These are phyloP conservation scores for Drosophila quinaria DNA, from an alignment of 2,888 invertebrate genomes.

Conservation along the genomic window DNA sequence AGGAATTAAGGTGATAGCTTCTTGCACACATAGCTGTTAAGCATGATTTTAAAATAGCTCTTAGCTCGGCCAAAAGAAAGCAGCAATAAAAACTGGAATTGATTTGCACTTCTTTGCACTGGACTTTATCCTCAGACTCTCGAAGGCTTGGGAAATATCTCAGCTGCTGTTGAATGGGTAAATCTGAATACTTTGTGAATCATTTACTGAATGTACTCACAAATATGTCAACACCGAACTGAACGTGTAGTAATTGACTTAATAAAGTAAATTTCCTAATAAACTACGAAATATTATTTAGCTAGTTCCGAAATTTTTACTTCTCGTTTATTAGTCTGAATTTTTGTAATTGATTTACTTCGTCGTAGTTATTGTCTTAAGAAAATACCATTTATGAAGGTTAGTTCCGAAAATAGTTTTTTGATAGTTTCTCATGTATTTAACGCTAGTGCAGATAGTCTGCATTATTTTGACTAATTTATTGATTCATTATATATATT, in stretches of 20 bases:
- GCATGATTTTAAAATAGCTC: conserved; percentile 26
- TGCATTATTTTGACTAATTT: too few species aligned
- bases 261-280: too few species aligned
- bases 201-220: not conserved
- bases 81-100: conserved; percentile 9
- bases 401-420: too few species aligned
- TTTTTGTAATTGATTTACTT: too few species aligned
- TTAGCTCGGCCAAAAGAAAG: conserved; percentile 6
- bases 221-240: not conserved
- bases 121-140: conserved; percentile 1
- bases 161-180: conserved; percentile 2
- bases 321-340: too few species aligned
- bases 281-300: too few species aligned
- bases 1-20: conserved; percentile 37
- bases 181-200: conserved; percentile 4
- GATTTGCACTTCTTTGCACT: conserved; percentile 10
- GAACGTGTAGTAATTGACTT: not conserved
- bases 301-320: not conserved
- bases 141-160: not conserved
- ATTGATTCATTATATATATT: too few species aligned
- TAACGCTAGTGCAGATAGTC: too few species aligned
- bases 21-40: conserved; percentile 20
- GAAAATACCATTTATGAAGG: too few species aligned
- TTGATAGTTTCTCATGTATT: too few species aligned
- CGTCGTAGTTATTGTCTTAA: too few species aligned